These are phyloP conservation scores for Alces alces DNA, from an alignment of 2,113 vertebrate genomes.

Conservation along the genomic window DNA sequence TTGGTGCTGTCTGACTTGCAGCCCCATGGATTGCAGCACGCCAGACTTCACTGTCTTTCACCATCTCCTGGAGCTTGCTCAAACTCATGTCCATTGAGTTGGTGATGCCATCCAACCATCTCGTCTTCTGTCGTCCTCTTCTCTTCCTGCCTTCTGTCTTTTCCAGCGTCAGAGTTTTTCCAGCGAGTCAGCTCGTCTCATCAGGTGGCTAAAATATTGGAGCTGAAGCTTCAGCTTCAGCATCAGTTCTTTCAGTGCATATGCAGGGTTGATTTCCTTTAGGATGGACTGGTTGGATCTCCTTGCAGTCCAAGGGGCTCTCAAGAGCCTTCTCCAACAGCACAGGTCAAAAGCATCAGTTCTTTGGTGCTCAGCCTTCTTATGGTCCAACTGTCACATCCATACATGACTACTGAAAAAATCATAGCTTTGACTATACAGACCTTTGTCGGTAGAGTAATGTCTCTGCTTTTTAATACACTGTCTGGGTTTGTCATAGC, in stretches of 20 bases:
- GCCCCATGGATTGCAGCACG: background rate
- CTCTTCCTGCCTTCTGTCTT: background rate
- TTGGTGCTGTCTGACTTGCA: background rate
- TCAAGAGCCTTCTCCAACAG: background rate
- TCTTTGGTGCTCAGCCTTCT: background rate
- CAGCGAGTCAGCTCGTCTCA: accelerated
- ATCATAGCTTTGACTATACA: background rate
- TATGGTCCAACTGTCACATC: background rate
- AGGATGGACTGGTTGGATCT: background rate
- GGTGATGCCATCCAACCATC: background rate
- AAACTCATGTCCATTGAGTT: background rate
- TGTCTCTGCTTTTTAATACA: background rate
- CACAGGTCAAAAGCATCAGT: background rate
- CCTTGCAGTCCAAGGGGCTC: background rate
- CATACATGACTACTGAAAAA: background rate
- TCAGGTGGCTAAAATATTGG: background rate
- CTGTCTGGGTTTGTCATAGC: background rate
- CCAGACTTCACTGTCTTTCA: background rate
- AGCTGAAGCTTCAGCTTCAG: background rate
- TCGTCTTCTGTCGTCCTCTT: background rate
- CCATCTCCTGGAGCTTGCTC: background rate
- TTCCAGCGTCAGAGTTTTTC: background rate
- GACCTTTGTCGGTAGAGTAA: background rate
- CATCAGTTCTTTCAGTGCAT: background rate
- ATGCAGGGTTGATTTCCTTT: background rate